Evolutionary conservation across 2,113 vertebrate species (phyloP).

Genomic region (Equus przewalskii): DNA sequence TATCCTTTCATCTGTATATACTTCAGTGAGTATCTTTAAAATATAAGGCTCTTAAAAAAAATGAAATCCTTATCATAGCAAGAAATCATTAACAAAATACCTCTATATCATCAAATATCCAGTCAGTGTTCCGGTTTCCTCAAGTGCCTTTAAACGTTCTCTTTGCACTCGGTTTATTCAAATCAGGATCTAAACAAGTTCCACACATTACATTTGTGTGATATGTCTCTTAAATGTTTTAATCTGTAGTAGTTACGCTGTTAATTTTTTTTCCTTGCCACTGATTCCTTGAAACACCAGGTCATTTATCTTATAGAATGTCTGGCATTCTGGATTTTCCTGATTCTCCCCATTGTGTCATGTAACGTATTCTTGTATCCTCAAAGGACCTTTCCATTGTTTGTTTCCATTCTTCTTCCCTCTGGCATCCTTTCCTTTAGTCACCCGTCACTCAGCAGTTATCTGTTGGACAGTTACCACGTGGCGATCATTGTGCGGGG

Average conservation of each 20-base stretch:
- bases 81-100: not conserved
- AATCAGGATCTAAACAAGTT: not conserved
- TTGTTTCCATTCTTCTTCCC: not conserved
- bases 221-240: not conserved
- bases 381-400: not conserved
- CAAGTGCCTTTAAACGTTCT: not conserved
- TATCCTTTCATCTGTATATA: not conserved
- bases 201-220: not conserved
- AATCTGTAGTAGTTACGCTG: not conserved
- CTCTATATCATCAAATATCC: not conserved
- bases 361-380: not conserved
- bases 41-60: not conserved
- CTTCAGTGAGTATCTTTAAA: not conserved
- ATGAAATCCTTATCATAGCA: not conserved
- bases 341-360: not conserved
- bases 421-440: not conserved
- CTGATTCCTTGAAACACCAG: slow-evolving; percentile 41
- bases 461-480: not conserved
- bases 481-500: not conserved
- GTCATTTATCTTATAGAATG: not conserved
- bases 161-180: not conserved
- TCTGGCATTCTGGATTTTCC: not conserved
- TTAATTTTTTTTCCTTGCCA: not conserved
- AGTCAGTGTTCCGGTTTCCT: not conserved
- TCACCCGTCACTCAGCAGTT: not conserved